These are phyloP conservation scores for Microctenopoma lineatum DNA, from an alignment of 2,797 vertebrate species.

Conservation along the genomic window DNA sequence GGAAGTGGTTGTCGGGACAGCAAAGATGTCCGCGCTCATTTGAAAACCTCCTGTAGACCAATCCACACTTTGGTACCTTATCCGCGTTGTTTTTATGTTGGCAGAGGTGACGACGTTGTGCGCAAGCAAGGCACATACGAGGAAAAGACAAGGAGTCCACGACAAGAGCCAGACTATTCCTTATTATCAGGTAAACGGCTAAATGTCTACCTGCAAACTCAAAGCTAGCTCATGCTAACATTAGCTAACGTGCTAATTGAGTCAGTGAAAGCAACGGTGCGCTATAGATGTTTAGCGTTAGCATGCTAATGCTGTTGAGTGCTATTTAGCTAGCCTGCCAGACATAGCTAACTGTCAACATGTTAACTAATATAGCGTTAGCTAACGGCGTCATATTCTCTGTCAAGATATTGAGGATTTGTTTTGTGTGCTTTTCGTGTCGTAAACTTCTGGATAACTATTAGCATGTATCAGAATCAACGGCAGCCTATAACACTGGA, in stretches of 20 bases:
- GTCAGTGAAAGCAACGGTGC: background rate
- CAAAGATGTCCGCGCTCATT: constrained; percentile 91
- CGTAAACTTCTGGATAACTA: constrained; percentile 7
- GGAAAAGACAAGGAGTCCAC: constrained; percentile 75
- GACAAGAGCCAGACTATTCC: constrained; percentile 81
- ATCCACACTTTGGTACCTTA: constrained; percentile 24
- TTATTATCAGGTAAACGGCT: constrained; percentile 81
- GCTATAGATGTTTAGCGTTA: constrained; percentile 22
- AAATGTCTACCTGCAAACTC: constrained; percentile 10
- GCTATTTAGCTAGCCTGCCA: background rate
- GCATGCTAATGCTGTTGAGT: constrained; percentile 17
- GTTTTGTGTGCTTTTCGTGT: background rate
- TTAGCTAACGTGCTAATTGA: constrained; percentile 50
- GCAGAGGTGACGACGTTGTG: constrained; percentile 24
- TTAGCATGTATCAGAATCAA: background rate
- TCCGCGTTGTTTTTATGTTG: constrained; percentile 54
- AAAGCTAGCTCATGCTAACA: constrained; percentile 55
- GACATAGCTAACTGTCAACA: constrained; percentile 10
- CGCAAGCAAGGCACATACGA: constrained; percentile 37
- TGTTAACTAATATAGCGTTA: background rate
- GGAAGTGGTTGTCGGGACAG: constrained; percentile 84
- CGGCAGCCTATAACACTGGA: background rate
- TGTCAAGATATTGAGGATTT: background rate
- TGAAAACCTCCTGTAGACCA: constrained; percentile 78
- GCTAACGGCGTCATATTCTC: background rate